phyloP scores from a whole-genome alignment of 2,888 invertebrate genomes.

The Diplolepis rosae region DNA sequence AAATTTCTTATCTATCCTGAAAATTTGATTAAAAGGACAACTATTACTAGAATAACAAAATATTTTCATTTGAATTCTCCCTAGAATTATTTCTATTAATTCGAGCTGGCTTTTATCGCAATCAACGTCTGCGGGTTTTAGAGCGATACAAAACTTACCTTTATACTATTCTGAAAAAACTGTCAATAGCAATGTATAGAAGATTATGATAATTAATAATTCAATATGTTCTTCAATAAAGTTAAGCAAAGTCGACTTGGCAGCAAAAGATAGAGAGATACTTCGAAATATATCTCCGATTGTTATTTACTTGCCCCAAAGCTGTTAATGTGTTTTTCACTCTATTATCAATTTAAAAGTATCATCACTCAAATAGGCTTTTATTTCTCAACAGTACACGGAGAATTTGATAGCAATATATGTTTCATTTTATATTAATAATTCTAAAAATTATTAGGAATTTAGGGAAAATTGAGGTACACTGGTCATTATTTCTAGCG shows the following conservation, averaged over 20 bases:
- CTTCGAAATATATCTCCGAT: too few species aligned
- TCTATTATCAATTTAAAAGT: too few species aligned
- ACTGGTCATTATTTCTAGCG: too few species aligned
- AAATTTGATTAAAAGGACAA: not conserved
- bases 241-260: slow-evolving; percentile 4
- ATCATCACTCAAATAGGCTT: too few species aligned
- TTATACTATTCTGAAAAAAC: slow-evolving; percentile 15
- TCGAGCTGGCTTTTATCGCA: slow-evolving; percentile 2
- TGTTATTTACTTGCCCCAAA: too few species aligned
- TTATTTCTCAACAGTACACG: too few species aligned
- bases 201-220: slow-evolving; percentile 1
- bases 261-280: slow-evolving; percentile 3
- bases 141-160: slow-evolving; percentile 1
- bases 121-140: not conserved
- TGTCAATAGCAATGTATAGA: not conserved
- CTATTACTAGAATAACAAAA: not conserved
- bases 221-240: not conserved
- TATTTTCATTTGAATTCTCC: not conserved
- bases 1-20: not conserved
- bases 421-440: too few species aligned
- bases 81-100: not conserved
- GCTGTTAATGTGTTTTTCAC: too few species aligned
- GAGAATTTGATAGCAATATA: too few species aligned
- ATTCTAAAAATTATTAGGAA: too few species aligned
- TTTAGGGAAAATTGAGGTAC: too few species aligned